These are phyloP conservation scores for Lonchura striata DNA, from an alignment of 2,113 vertebrate species.

Conservation along the genomic window DNA sequence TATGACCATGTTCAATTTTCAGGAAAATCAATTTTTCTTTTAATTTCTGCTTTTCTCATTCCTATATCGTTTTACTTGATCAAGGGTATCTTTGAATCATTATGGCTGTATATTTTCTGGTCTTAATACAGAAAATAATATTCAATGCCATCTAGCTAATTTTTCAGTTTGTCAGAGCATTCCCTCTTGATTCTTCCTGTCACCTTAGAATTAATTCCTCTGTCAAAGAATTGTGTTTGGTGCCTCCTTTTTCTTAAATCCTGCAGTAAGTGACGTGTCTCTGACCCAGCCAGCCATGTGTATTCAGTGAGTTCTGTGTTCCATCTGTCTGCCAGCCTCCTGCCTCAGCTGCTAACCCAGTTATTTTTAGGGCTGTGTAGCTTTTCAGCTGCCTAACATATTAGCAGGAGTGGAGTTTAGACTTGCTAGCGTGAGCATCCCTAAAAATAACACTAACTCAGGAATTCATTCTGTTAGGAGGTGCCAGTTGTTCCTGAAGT, in stretches of 20 bases:
- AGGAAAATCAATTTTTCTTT: neutral
- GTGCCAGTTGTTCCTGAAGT: conserved; percentile 1
- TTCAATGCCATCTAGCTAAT: neutral
- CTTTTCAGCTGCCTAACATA: conserved; percentile 50
- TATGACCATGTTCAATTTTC: neutral
- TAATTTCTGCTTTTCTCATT: neutral
- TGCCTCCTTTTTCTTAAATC: neutral
- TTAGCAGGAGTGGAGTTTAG: conserved; percentile 28
- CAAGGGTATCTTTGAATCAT: neutral
- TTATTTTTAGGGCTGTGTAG: conserved; percentile 63
- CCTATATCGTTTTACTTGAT: neutral
- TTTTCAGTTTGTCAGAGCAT: neutral
- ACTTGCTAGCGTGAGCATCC: conserved; percentile 34
- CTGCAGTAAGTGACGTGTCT: neutral
- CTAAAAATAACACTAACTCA: conserved; percentile 62
- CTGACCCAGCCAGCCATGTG: neutral
- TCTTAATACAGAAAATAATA: neutral
- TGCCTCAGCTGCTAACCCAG: conserved; percentile 5
- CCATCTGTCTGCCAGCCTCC: conserved; percentile 28
- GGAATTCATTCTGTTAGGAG: conserved; percentile 23
- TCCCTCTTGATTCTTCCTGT: neutral
- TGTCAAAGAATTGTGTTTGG: neutral
- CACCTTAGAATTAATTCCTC: neutral
- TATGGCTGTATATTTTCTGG: neutral
- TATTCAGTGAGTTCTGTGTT: neutral